Base-by-base conservation (phyloP, 2,888 invertebrate genomes). In the Ypsolopha sequella region DNA sequence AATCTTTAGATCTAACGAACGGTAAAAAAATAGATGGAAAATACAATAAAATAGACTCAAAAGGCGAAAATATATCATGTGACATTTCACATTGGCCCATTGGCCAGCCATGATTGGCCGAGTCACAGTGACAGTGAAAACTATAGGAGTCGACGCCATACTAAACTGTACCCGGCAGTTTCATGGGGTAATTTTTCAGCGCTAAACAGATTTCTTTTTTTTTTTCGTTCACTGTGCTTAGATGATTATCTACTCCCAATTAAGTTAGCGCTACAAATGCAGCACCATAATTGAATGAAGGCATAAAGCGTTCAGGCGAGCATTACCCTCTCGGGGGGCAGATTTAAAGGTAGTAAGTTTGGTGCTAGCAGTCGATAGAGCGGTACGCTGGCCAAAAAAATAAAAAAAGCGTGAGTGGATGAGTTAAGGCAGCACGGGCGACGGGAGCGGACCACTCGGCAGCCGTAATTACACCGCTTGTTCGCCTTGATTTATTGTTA, bases 401-500 rank as follows among this genome's bases (percentile, higher is more conserved):
- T 84, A 85, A 85, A 84, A 86, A 84, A 86, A 84, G 77, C 80
- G 70, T 66, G 64, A 77, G 75, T 70, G 80, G 81, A 84, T 86
- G 84, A 85, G 85, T 86, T 84, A 85, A 80, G 80, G 80, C 79
- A 70, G 65, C 65, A 80, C 76, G 73, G 67, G 80, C 79, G 81
- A 81, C 49, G 49, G 43, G 51, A 51, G 51, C 45, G 52, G 53
- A n/a, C 81, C 82, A 82, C 80, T 77, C 78, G 74, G 73, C 80
- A 75, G 66, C 78, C 81, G 88, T 87, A 88, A 88, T 87, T 87
- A 87, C 87, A 81, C 81, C 84, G 87, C 87, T 88, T 87, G 88
- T 85, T 87, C 84, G 80, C 77, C 79, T 80, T 87, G 85, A 84
- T 84, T 88, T 87, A 87, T 84, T 84, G 86, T 87, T 88, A 88